phyloP scores from a whole-genome alignment of 2,113 vertebrate genomes.

The Crocuta crocuta region DNA sequence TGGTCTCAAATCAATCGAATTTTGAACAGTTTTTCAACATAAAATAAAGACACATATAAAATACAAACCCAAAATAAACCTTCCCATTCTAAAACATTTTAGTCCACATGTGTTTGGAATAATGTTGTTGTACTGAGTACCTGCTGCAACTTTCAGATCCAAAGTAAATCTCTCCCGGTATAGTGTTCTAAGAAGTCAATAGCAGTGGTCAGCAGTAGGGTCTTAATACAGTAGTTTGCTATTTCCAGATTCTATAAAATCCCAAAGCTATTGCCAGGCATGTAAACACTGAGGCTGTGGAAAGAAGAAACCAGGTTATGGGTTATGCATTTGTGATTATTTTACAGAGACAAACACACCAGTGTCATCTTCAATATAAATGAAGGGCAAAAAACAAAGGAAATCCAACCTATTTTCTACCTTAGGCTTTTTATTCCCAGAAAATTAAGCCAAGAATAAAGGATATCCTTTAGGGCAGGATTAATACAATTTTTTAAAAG shows the following conservation, averaged over 20 bases:
- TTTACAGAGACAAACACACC: conserved; percentile 27
- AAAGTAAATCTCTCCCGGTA: not conserved
- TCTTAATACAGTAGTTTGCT: not conserved
- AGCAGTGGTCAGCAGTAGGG: not conserved
- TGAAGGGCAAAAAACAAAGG: not conserved
- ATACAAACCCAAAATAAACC: conserved; percentile 42
- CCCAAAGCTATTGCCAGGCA: conserved; percentile 95
- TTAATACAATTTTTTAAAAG: conserved; percentile 41
- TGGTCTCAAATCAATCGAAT: not conserved
- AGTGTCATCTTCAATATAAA: conserved; percentile 38
- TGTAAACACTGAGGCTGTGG: conserved; percentile 93
- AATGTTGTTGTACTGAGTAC: not conserved
- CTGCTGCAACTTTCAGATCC: not conserved
- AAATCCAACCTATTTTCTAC: conserved; percentile 32
- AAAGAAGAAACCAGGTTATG: not conserved
- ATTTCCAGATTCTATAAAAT: conserved; percentile 95
- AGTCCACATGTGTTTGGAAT: conserved; percentile 23
- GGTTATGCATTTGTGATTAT: not conserved
- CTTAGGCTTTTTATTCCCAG: not conserved
- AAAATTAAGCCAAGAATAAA: conserved; percentile 49
- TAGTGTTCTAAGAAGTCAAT: not conserved
- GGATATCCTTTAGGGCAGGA: not conserved
- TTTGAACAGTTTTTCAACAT: conserved; percentile 56
- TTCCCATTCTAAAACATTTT: conserved; percentile 12
- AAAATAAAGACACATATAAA: conserved; percentile 20